Conservation (phyloP, 2,113 vertebrate species). For the Rafetus swinhoei region DNA sequence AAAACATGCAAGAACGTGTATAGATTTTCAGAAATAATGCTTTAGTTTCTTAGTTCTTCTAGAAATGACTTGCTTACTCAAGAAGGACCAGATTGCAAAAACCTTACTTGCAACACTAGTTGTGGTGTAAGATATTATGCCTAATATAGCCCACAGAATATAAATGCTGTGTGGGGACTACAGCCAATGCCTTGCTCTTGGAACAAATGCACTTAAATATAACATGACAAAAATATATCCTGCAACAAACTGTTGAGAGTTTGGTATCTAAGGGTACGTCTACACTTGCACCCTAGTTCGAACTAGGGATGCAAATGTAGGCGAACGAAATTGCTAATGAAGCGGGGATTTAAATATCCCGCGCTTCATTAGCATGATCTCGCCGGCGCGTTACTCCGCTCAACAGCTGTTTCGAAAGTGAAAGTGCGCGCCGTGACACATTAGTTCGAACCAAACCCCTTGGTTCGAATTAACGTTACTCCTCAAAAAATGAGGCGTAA, state of each 20-base stretch:
- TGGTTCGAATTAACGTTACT: too few relatives aligned
- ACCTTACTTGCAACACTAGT: not conserved
- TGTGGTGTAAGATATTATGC: not conserved
- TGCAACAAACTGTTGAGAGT: not conserved
- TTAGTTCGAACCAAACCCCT: too few relatives aligned
- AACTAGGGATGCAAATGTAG: too few relatives aligned
- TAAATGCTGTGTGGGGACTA: not conserved
- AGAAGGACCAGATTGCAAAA: not conserved
- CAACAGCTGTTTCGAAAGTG: too few relatives aligned
- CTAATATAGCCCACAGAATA: not conserved
- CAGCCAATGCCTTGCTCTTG: not conserved
- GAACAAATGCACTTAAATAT: not conserved
- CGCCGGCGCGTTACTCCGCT: too few relatives aligned
- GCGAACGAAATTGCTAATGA: too few relatives aligned
- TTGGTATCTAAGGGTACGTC: too few relatives aligned
- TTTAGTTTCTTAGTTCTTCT: not conserved
- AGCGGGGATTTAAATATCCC: too few relatives aligned
- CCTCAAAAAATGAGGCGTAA: too few relatives aligned
- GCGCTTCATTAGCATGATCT: too few relatives aligned
- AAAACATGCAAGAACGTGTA: fast-evolving
- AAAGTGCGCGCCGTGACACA: too few relatives aligned
- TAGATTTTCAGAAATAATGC: not conserved
- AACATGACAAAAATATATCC: not conserved
- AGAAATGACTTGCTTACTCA: fast-evolving
- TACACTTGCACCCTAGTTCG: too few relatives aligned